Base-by-base conservation (phyloP, 2,113 vertebrate genomes). In the Rhinolophus ferrumequinum region DNA sequence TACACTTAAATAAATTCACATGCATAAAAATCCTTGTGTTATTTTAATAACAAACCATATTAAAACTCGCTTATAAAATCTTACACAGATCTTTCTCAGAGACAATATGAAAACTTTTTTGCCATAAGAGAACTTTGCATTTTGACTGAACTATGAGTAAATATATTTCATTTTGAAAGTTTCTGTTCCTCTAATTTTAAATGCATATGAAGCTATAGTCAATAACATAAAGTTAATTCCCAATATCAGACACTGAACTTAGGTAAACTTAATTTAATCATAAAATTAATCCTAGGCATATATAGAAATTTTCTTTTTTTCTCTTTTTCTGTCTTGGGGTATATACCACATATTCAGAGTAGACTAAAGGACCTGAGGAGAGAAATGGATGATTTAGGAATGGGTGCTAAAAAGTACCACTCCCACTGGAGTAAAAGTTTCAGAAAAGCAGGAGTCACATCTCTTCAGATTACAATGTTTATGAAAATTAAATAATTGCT, bases 161-260 rank as follows among this genome's bases (percentile, higher is more conserved):
- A 96, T 97, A 96, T 95, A 96, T 95, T 97, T 96, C 54, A 84
- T 47, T 95, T 58, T 21, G 11, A 97, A 97, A 90, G 60, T 67
- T 79, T 95, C 90, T 95, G 70, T 97, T 96, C 38, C 8, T 97
- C 62, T 97, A 92, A 97, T 97, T 95, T 95, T 97, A 98, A 97
- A 82, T 95, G 91, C 90, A 97, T 97, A 92, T 97, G 75, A 95
- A 97, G 95, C 69, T 85, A 73, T 85, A 75, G 80, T 97, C 96
- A 73, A 97, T 90, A 38, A 38, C 38, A 95, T 87, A 88, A 44
- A 95, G 94, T 97, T 98, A 95, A 97, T 96, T 87, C 94, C 18
- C 96, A 4, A 54, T 97, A 96, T 76, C 88, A 97, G 81, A 97
- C 41, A 94, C 67, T 88, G 50, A 93, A 96, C 18, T 93, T 72